Percentiles rank a stretch among this genome's conserved stretches.
Conservation (phyloP, 1,140 invertebrate genomes). For the Manduca sexta region DNA sequence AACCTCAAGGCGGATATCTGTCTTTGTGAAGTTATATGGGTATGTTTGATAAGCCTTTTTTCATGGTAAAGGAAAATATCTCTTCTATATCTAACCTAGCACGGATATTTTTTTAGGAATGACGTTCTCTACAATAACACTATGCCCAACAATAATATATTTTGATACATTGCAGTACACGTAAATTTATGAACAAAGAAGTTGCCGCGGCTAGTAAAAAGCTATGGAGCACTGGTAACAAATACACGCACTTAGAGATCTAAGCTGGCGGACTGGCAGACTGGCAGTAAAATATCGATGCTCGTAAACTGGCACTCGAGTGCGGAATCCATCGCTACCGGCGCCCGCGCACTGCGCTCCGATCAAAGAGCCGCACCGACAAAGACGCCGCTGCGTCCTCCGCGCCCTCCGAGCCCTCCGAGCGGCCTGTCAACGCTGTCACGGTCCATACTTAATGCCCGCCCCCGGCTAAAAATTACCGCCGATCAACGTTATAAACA, state of each 20-base stretch:
- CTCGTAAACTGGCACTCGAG: slow-evolving; percentile 60
- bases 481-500: slow-evolving; percentile 44
- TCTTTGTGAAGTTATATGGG: too few species aligned
- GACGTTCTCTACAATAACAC: too few species aligned
- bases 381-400: slow-evolving; percentile 41
- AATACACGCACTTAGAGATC: background rate
- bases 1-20: too few species aligned
- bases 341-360: slow-evolving; percentile 54
- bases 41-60: too few species aligned
- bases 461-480: slow-evolving; percentile 48
- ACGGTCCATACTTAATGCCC: slow-evolving; percentile 42
- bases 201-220: too few species aligned
- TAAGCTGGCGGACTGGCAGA: slow-evolving; percentile 46
- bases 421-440: slow-evolving; percentile 56
- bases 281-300: slow-evolving; percentile 51
- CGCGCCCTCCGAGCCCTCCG: slow-evolving; percentile 1
- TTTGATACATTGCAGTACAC: too few species aligned
- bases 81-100: too few species aligned
- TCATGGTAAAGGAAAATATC: too few species aligned
- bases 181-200: too few species aligned
- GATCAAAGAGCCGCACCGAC: slow-evolving; percentile 55
- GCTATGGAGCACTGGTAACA: too few species aligned
- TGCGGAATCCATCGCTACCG: slow-evolving; percentile 35
- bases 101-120: too few species aligned
- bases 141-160: too few species aligned